These are phyloP conservation scores for Myotis vivesi DNA, from an alignment of 2,797 vertebrate species.

Conservation along the genomic window DNA sequence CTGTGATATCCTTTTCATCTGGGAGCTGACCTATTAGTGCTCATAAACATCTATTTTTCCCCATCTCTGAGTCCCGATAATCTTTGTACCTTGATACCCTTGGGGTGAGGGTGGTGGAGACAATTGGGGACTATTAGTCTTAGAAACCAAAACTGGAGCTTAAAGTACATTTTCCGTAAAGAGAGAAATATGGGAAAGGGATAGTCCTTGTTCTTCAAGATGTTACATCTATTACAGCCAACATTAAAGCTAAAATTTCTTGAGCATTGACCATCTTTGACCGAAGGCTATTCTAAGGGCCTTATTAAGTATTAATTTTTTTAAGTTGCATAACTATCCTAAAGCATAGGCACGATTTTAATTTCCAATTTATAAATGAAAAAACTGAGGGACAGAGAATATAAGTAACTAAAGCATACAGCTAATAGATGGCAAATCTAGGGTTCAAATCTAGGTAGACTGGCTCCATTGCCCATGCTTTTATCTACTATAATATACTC, in stretches of 20 bases:
- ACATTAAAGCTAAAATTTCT: slow-evolving; percentile 2
- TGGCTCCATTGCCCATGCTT: background rate
- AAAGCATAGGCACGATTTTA: background rate
- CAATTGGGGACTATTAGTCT: background rate
- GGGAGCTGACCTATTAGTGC: background rate
- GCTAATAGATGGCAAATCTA: background rate
- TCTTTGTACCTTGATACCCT: background rate
- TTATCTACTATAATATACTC: background rate
- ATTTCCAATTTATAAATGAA: background rate
- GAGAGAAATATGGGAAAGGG: background rate
- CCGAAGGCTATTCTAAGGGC: background rate
- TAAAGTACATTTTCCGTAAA: slow-evolving; percentile 23
- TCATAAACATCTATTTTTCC: background rate
- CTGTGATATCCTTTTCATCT: background rate
- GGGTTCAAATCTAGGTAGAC: background rate
- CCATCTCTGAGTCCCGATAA: background rate
- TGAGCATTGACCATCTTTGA: background rate
- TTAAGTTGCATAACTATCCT: background rate
- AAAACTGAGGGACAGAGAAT: background rate
- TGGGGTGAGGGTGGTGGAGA: background rate
- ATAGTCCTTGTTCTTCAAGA: background rate
- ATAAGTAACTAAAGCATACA: background rate
- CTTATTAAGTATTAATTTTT: background rate
- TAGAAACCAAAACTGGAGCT: background rate
- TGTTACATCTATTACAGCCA: background rate